These are phyloP conservation scores for Epizoanthus ramosus DNA, from an alignment of 92 coral and sea anemone genomes.

Conservation along the genomic window DNA sequence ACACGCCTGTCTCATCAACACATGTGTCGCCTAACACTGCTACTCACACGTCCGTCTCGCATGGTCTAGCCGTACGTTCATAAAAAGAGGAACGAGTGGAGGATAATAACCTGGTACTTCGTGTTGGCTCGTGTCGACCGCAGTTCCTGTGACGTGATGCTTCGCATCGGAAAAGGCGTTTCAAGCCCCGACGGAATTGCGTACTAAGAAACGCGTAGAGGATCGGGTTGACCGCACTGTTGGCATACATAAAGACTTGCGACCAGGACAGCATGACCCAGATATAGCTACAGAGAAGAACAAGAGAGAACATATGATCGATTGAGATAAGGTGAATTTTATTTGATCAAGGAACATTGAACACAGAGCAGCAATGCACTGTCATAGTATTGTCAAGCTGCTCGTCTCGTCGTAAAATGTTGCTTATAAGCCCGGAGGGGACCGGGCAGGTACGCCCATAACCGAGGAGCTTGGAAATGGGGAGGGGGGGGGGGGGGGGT, in stretches of 20 bases:
- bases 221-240: constrained; percentile 93
- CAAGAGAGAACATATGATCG: too few relatives aligned
- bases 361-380: too few relatives aligned
- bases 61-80: constrained; percentile 16
- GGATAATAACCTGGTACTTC: constrained; percentile 36
- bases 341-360: too few relatives aligned
- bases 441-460: too few relatives aligned
- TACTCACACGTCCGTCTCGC: constrained; percentile 23
- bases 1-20: constrained; percentile 6
- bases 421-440: too few relatives aligned
- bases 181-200: constrained; percentile 89
- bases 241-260: constrained; percentile 81
- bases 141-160: not conserved
- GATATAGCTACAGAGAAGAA: constrained; percentile 44
- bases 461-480: too few relatives aligned
- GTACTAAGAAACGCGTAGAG: constrained; percentile 92
- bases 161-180: constrained; percentile 48
- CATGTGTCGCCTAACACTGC: not conserved
- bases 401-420: too few relatives aligned
- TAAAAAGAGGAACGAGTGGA: constrained; percentile 1
- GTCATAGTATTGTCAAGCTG: too few relatives aligned
- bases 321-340: too few relatives aligned
- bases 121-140: not conserved
- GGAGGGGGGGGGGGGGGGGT: too few relatives aligned
- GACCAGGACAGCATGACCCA: constrained; percentile 76